phyloP scores from a whole-genome alignment of 2,888 invertebrate species.

The Lasioglossum malachurum region DNA sequence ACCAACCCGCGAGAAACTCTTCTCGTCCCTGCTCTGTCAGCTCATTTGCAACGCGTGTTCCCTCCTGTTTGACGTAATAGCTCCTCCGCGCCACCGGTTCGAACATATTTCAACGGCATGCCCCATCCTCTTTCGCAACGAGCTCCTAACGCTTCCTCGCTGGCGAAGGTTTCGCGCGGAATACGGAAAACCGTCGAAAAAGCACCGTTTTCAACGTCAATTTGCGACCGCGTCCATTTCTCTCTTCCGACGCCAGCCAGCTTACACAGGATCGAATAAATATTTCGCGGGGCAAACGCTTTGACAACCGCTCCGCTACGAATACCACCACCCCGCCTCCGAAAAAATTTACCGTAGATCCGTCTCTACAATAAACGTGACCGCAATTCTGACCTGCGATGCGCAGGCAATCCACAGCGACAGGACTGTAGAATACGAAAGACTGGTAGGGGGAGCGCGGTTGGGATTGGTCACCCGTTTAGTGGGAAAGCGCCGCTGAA shows the following conservation, averaged over 20 bases:
- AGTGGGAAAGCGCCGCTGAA: not conserved
- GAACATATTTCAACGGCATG: slow-evolving; percentile 15
- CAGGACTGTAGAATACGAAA: not conserved
- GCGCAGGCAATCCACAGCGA: not conserved
- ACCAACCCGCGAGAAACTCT: not conserved
- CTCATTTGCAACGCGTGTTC: not conserved
- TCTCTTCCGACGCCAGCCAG: not conserved
- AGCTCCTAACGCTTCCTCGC: not conserved
- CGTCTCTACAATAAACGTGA: not conserved
- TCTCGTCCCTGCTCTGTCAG: not conserved
- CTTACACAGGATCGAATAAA: slow-evolving; percentile 10
- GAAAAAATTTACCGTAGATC: not conserved
- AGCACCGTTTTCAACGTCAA: slow-evolving; percentile 10
- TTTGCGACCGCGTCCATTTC: slow-evolving; percentile 16
- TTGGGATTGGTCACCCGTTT: not conserved
- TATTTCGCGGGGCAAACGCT: not conserved
- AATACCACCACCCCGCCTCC: not conserved
- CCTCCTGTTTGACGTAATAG: not conserved
- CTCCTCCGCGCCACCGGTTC: not conserved
- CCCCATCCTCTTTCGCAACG: not conserved
- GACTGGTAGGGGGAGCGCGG: not conserved
- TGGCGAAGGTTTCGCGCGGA: not conserved
- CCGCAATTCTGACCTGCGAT: not conserved
- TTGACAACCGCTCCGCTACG: not conserved
- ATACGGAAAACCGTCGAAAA: not conserved